A percentile compares a stretch with the other conserved stretches of the same genome.
Conservation (phyloP, 2,888 invertebrate genomes). For the Vandiemenella viatica region DNA sequence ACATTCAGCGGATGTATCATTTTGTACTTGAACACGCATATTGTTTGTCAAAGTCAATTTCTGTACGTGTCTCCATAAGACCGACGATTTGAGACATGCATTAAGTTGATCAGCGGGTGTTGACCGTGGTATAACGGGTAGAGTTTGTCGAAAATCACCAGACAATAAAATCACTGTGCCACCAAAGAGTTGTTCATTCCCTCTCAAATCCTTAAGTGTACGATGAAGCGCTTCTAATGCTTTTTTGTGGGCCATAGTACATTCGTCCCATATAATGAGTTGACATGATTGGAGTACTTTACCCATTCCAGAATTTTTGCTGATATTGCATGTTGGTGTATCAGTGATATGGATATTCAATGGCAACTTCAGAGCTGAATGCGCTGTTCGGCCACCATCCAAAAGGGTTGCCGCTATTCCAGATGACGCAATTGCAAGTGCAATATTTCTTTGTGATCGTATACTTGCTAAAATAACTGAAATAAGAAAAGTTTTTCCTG, state of each 20-base stretch:
- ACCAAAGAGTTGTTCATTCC: slow-evolving; percentile 1
- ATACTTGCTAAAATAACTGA: background rate
- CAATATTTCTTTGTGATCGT: background rate
- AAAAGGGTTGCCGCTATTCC: background rate
- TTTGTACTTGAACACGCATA: slow-evolving; percentile 5
- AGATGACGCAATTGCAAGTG: background rate
- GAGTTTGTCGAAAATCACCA: slow-evolving; percentile 8
- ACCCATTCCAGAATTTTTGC: slow-evolving; percentile 2
- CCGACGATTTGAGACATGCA: slow-evolving; percentile 6
- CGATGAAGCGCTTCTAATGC: slow-evolving; percentile 3
- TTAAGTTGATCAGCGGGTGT: background rate
- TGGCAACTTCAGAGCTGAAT: background rate
- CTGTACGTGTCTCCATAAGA: slow-evolving; percentile 1
- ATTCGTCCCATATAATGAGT: slow-evolving; percentile 6
- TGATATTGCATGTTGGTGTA: background rate
- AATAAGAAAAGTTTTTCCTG: background rate
- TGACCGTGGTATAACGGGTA: slow-evolving; percentile 6
- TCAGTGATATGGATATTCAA: background rate
- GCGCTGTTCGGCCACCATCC: background rate
- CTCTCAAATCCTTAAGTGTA: background rate
- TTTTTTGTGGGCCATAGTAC: slow-evolving; percentile 4
- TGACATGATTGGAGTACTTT: slow-evolving; percentile 6
- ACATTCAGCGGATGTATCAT: slow-evolving; percentile 2
- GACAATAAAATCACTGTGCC: slow-evolving; percentile 7
- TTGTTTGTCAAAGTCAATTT: background rate